These are phyloP conservation scores for Anolis sagrei DNA, from an alignment of 2,113 vertebrate species.

Conservation along the genomic window DNA sequence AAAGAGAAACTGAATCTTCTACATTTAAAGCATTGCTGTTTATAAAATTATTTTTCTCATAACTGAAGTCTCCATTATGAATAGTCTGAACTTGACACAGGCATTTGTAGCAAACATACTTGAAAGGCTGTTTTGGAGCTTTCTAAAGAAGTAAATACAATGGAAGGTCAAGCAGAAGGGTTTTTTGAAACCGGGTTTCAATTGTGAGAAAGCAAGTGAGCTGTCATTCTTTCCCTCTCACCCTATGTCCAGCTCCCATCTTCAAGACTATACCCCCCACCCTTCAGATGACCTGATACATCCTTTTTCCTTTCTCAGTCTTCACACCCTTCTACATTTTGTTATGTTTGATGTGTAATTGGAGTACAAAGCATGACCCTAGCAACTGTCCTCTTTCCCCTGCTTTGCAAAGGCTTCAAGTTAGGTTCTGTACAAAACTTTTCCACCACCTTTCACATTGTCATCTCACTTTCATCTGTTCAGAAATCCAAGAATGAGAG, in stretches of 20 bases:
- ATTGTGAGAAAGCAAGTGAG: neutral
- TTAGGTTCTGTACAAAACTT: neutral
- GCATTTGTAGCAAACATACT: neutral
- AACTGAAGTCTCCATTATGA: neutral
- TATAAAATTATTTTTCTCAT: slow-evolving; percentile 11
- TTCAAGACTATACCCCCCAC: neutral
- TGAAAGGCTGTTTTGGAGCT: neutral
- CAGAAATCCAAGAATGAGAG: neutral
- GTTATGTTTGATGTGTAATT: no score
- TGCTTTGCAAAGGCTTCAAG: neutral
- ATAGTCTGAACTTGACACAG: slow-evolving; percentile 22
- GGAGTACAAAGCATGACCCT: no score
- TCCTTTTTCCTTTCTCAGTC: neutral
- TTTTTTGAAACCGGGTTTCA: neutral
- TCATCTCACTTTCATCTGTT: neutral
- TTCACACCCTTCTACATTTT: neutral
- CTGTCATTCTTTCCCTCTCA: neutral
- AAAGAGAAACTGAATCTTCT: neutral
- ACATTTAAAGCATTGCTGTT: neutral
- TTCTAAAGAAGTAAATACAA: neutral
- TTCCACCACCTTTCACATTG: neutral
- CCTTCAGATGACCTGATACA: neutral
- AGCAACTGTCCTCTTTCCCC: neutral
- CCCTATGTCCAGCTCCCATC: neutral
- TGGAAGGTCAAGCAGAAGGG: neutral